phyloP scores from a whole-genome alignment of 1,140 invertebrate species.

The Brachionus rotundiformis region DNA sequence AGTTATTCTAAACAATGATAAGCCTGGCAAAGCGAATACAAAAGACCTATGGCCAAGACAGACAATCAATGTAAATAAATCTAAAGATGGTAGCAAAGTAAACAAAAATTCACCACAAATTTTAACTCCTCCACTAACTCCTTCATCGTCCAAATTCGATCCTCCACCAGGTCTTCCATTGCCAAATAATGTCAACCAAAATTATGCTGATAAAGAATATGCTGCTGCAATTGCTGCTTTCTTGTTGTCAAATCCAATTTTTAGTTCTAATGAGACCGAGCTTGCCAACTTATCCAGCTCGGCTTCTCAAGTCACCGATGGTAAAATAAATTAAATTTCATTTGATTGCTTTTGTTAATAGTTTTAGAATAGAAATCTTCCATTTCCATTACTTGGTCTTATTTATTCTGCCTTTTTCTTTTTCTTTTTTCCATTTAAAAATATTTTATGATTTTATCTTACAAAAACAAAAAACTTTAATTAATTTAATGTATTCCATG shows the following conservation, averaged over 20 bases:
- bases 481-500: slow-evolving; percentile 8
- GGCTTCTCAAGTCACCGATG: neutral
- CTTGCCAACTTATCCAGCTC: neutral
- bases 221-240: slow-evolving; percentile 23
- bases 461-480: neutral
- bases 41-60: neutral
- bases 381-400: neutral
- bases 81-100: neutral
- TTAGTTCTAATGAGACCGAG: neutral
- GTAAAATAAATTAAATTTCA: neutral
- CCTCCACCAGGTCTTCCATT: slow-evolving; percentile 12
- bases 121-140: neutral
- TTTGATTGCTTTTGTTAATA: neutral
- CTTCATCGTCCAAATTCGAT: slow-evolving; percentile 1
- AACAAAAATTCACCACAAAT: neutral
- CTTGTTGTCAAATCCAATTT: slow-evolving; percentile 16
- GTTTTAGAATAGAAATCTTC: neutral
- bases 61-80: neutral
- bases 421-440: neutral
- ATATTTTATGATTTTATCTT: neutral
- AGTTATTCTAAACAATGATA: neutral
- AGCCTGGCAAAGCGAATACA: neutral
- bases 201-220: slow-evolving; percentile 32
- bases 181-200: neutral
- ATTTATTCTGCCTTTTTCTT: neutral